Evolutionary conservation across 1,140 invertebrate genomes (phyloP).

Genomic region (Agrilus planipennis): DNA sequence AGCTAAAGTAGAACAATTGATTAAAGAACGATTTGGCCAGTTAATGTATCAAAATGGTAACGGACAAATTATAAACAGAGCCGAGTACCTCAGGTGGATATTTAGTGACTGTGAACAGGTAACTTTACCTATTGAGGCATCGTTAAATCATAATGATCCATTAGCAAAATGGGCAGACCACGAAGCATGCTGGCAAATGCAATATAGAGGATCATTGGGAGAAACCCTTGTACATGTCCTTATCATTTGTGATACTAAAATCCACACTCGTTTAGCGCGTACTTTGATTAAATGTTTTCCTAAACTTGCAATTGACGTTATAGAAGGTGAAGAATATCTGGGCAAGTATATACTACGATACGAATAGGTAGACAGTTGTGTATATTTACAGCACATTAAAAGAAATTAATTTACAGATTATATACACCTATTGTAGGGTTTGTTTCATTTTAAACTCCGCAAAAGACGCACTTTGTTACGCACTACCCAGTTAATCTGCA

Average conservation of each 20-base stretch:
- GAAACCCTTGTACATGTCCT: slow-evolving; percentile 90
- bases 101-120: slow-evolving; percentile 77
- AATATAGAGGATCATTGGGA: slow-evolving; percentile 85
- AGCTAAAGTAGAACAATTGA: slow-evolving; percentile 71
- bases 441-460: too few species aligned
- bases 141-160: slow-evolving; percentile 67
- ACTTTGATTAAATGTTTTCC: slow-evolving; percentile 86
- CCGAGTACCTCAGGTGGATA: slow-evolving; percentile 88
- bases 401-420: too few species aligned
- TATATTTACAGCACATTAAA: too few species aligned
- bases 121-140: slow-evolving; percentile 69
- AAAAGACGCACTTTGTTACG: too few species aligned
- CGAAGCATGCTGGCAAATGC: slow-evolving; percentile 94
- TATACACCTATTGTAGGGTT: too few species aligned
- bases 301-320: slow-evolving; percentile 81
- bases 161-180: slow-evolving; percentile 78
- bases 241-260: slow-evolving; percentile 86
- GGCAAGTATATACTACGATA: slow-evolving; percentile 40
- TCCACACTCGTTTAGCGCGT: slow-evolving; percentile 73
- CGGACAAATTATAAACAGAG: slow-evolving; percentile 74
- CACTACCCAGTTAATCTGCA: too few species aligned
- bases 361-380: too few species aligned
- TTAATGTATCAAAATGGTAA: slow-evolving; percentile 85
- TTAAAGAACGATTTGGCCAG: slow-evolving; percentile 75
- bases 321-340: slow-evolving; percentile 94